These are phyloP conservation scores for Cetoscarus ocellatus DNA, from an alignment of 2,797 vertebrate genomes.

Conservation along the genomic window DNA sequence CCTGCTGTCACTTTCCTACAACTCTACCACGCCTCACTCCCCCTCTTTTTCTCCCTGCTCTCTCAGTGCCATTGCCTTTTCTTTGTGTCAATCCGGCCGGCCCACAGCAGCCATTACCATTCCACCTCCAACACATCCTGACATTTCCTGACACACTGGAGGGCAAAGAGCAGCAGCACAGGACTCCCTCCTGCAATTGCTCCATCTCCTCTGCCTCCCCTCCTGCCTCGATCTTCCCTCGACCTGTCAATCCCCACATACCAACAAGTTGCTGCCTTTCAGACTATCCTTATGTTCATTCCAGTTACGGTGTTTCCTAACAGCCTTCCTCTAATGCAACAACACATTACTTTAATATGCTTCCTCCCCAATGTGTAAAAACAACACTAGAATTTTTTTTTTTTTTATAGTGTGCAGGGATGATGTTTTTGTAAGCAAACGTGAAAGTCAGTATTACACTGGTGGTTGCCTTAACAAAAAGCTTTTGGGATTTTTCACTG, in stretches of 20 bases:
- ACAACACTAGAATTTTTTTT: too few species aligned
- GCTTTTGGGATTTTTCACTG: too few species aligned
- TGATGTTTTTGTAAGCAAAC: too few species aligned
- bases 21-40: slow-evolving; percentile 14
- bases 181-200: slow-evolving; percentile 39
- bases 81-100: slow-evolving; percentile 73
- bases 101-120: slow-evolving; percentile 76
- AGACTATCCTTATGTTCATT: slow-evolving; percentile 14
- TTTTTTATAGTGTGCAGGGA: too few species aligned
- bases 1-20: slow-evolving; percentile 48
- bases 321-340: background rate
- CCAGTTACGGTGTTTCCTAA: background rate
- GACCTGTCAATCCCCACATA: slow-evolving; percentile 22
- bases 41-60: slow-evolving; percentile 5
- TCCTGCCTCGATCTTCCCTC: slow-evolving; percentile 15
- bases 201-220: slow-evolving; percentile 43
- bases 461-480: too few species aligned
- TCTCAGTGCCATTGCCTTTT: slow-evolving; percentile 72
- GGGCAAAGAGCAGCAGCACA: slow-evolving; percentile 52
- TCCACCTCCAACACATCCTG: slow-evolving; percentile 75
- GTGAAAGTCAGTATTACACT: too few species aligned
- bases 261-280: background rate
- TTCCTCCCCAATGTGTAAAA: too few species aligned
- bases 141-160: slow-evolving; percentile 73
- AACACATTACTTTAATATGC: too few species aligned